A percentile compares a stretch with the other conserved stretches of the same genome.
These are phyloP conservation scores for Cydia strobilella DNA, from an alignment of 1,140 invertebrate genomes.

Conservation along the genomic window DNA sequence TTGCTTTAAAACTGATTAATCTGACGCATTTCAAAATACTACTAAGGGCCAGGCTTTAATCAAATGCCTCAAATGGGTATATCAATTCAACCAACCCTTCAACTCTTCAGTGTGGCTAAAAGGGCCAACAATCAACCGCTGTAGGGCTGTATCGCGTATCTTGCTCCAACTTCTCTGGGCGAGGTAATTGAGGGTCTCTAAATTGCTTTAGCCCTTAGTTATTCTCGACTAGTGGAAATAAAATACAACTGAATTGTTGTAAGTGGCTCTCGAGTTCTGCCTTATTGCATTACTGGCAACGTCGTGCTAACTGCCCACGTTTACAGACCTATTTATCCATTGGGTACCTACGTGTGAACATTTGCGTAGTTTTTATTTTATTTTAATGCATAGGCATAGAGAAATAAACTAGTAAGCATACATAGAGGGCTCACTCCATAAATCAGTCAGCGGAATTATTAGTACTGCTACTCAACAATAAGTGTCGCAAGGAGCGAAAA, in stretches of 20 bases:
- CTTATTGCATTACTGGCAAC: conserved; percentile 49
- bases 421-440: no score
- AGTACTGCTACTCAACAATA: no score
- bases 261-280: conserved; percentile 49
- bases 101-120: neutral
- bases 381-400: neutral
- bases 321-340: conserved; percentile 36
- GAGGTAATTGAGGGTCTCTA: conserved; percentile 56
- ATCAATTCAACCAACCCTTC: conserved; percentile 2
- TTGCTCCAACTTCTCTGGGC: conserved; percentile 41
- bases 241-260: conserved; percentile 57
- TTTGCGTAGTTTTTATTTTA: neutral
- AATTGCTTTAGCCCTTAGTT: conserved; percentile 65
- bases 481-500: no score
- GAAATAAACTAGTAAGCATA: no score
- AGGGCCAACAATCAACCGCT: neutral
- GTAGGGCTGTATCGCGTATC: conserved; percentile 14
- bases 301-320: conserved; percentile 34
- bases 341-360: neutral
- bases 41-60: neutral
- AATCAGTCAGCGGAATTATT: no score
- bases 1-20: neutral
- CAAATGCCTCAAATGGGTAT: conserved; percentile 1
- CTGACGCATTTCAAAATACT: neutral
- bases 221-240: conserved; percentile 55